These are phyloP conservation scores for Bombylius discolor DNA, from an alignment of 2,888 invertebrate species.

Conservation along the genomic window DNA sequence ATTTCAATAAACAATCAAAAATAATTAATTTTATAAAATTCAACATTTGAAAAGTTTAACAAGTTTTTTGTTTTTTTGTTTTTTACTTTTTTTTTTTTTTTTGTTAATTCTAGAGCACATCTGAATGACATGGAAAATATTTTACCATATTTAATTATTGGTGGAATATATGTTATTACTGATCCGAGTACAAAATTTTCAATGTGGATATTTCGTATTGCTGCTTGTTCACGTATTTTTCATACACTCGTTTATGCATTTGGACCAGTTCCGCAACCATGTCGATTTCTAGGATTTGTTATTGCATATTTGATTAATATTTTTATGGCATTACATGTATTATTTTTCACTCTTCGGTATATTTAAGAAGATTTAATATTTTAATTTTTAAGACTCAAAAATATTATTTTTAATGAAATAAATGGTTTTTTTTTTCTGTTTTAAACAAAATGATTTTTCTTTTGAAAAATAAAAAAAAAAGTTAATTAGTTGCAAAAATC, in stretches of 20 bases:
- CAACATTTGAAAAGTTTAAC: too few relatives aligned
- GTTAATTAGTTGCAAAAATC: too few relatives aligned
- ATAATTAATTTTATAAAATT: background rate
- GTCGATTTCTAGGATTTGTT: constrained; percentile 37
- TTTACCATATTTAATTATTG: constrained; percentile 44
- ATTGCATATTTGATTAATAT: constrained; percentile 36
- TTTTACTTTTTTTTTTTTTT: background rate
- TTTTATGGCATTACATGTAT: constrained; percentile 38
- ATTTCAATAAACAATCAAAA: constrained; percentile 2
- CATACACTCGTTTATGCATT: constrained; percentile 53
- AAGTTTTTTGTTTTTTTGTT: too few relatives aligned
- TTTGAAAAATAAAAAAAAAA: too few relatives aligned
- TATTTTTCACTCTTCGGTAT: constrained; percentile 27
- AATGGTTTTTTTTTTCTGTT: too few relatives aligned
- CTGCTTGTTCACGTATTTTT: constrained; percentile 40
- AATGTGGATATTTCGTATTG: constrained; percentile 42
- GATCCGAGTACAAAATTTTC: constrained; percentile 41
- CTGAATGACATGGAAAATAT: constrained; percentile 60
- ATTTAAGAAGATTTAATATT: constrained; percentile 15
- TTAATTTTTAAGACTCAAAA: background rate
- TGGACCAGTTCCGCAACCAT: constrained; percentile 45
- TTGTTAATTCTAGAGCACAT: constrained; percentile 43
- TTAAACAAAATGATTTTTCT: too few relatives aligned
- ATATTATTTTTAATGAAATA: background rate
- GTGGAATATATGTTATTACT: constrained; percentile 43